Percentiles rank a stretch among this genome's conserved stretches.
These are phyloP conservation scores for pig (Sus scrofa) DNA, from an alignment of 2,113 vertebrate species.

Conservation along the genomic window T2T-Sscrofa CM000812.6:245669001-245669500, in stretches of 20 bases:
- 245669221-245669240: not conserved
- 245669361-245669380: not conserved
- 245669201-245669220: not conserved
- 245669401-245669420: not conserved
- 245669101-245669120: not conserved
- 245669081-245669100: constrained; percentile 5
- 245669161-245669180: not conserved
- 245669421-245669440: constrained; percentile 1
- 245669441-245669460: not conserved
- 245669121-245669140: not conserved
- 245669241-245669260: not conserved
- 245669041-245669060: not conserved
- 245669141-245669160: not conserved
- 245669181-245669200: not conserved
- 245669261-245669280: not conserved
- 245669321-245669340: not conserved
- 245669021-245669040: not conserved
- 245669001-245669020: constrained; percentile 33
- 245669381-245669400: not conserved
- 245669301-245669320: not conserved
- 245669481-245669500: not conserved
- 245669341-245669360: not conserved
- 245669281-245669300: not conserved
- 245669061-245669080: not conserved
- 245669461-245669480: constrained; percentile 1